phyloP scores from a whole-genome alignment of 2,888 invertebrate species.

The Drosophila incognita region DNA sequence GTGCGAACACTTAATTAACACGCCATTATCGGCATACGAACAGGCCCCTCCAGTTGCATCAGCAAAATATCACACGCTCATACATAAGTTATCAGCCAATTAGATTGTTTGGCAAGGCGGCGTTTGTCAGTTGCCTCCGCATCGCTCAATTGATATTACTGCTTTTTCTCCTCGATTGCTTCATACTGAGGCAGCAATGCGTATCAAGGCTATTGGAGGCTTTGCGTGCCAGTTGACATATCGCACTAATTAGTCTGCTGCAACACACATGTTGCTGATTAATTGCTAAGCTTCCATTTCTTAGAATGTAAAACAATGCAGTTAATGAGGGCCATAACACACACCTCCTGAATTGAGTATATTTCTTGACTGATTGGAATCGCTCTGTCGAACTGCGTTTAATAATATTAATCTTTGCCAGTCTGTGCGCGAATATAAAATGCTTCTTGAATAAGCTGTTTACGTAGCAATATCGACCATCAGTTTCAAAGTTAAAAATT shows the following conservation, averaged over 20 bases:
- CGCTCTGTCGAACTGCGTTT: not conserved
- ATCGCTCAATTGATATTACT: slow-evolving; percentile 38
- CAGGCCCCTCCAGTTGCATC: slow-evolving; percentile 7
- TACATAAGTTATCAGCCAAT: slow-evolving; percentile 46
- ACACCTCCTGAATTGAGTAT: not conserved
- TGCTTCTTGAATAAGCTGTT: not conserved
- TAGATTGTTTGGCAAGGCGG: slow-evolving; percentile 20
- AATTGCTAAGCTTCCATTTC: not conserved
- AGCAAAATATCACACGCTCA: slow-evolving; percentile 15
- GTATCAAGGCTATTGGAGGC: slow-evolving; percentile 5
- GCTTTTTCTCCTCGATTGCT: slow-evolving; percentile 12
- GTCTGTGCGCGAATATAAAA: not conserved
- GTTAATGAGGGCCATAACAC: not conserved
- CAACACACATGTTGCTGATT: not conserved
- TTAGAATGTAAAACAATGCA: not conserved
- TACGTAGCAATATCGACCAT: not conserved
- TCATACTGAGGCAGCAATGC: not conserved
- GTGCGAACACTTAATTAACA: slow-evolving; percentile 73
- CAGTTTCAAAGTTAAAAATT: not conserved
- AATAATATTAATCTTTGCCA: not conserved
- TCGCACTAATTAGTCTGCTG: slow-evolving; percentile 18
- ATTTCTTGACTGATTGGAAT: not conserved
- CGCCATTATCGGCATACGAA: slow-evolving; percentile 57
- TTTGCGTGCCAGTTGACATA: slow-evolving; percentile 14
- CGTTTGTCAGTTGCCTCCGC: not conserved